phyloP scores from a whole-genome alignment of 2,888 invertebrate genomes.

The Pterostichus niger region DNA sequence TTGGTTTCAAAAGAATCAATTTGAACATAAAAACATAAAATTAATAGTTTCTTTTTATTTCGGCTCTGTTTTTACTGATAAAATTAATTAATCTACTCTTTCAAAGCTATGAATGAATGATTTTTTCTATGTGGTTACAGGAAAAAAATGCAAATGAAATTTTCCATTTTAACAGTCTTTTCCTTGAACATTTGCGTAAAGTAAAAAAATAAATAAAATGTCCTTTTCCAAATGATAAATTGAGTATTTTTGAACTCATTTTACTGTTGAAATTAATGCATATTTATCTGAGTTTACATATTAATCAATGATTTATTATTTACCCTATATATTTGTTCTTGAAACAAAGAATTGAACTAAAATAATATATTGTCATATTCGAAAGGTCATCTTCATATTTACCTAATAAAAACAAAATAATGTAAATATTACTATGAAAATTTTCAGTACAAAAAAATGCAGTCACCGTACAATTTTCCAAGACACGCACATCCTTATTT shows the following conservation, averaged over 20 bases:
- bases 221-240: too few species aligned
- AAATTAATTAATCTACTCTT: slow-evolving; percentile 40
- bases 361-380: neutral
- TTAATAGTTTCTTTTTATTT: neutral
- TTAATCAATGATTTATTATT: neutral
- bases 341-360: neutral
- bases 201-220: too few species aligned
- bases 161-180: neutral
- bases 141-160: slow-evolving; percentile 15
- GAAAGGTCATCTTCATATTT: neutral
- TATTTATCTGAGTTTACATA: too few species aligned
- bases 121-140: neutral
- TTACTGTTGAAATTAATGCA: too few species aligned
- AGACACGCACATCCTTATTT: neutral
- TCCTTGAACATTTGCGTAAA: too few species aligned
- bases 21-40: neutral
- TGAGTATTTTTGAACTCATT: too few species aligned
- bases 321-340: neutral
- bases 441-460: too few species aligned
- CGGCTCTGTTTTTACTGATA: slow-evolving; percentile 16
- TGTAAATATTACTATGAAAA: too few species aligned
- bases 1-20: neutral
- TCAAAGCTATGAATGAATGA: slow-evolving; percentile 46
- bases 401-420: too few species aligned
- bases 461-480: too few species aligned